A percentile compares a stretch with the other conserved stretches of the same genome.
These are phyloP conservation scores for Tetraodon nigroviridis DNA, from an alignment of 2,113 vertebrate species.

Conservation along the genomic window DNA sequence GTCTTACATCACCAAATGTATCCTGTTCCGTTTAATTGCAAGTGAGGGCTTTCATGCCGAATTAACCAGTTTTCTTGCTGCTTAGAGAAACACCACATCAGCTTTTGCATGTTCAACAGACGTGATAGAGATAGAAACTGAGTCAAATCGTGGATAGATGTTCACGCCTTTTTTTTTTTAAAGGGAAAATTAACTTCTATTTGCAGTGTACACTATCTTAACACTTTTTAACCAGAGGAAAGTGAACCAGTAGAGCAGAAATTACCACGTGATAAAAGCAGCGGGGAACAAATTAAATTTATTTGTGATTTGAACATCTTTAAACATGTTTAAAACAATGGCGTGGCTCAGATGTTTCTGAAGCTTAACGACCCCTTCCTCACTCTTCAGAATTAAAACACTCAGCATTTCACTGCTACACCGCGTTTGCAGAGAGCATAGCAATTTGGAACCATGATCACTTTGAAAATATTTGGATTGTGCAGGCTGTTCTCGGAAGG, in stretches of 20 bases:
- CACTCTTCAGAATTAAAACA: constrained; percentile 57
- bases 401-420: too few species aligned
- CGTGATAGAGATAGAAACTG: background rate
- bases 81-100: constrained; percentile 22
- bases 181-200: constrained; percentile 10
- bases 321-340: constrained; percentile 49
- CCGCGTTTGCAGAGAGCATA: background rate
- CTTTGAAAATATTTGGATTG: constrained; percentile 32
- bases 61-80: constrained; percentile 33
- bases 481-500: constrained; percentile 25
- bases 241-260: too few species aligned
- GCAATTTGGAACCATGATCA: constrained; percentile 19
- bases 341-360: constrained; percentile 35
- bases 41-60: constrained; percentile 37
- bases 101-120: background rate
- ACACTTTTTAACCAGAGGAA: constrained; percentile 10
- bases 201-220: constrained; percentile 28
- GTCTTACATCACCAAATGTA: constrained; percentile 39
- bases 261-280: constrained; percentile 28
- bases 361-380: constrained; percentile 43
- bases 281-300: constrained; percentile 46
- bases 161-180: too few species aligned
- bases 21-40: constrained; percentile 30
- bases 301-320: constrained; percentile 39
- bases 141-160: too few species aligned